A percentile compares a stretch with the other conserved stretches of the same genome.
Conservation (phyloP, 1,140 invertebrate genomes). For the Lethrus apterus region DNA sequence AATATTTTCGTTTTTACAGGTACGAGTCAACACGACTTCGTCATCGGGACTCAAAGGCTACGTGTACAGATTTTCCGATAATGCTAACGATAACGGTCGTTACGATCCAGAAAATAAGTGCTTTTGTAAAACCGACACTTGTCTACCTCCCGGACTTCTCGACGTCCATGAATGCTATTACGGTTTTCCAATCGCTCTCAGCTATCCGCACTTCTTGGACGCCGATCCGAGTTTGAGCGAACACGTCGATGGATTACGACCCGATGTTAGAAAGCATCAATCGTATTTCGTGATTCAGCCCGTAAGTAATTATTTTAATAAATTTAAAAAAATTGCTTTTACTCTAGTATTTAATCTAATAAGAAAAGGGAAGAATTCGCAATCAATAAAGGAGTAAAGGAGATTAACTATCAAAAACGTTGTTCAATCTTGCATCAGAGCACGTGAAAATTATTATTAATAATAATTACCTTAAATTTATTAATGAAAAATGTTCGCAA, state of each 20-base stretch:
- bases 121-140: conserved; percentile 62
- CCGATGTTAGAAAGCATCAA: conserved; percentile 59
- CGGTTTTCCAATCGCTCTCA: conserved; percentile 76
- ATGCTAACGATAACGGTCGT: conserved; percentile 68
- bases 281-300: conserved; percentile 66
- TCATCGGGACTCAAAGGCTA: conserved; percentile 52
- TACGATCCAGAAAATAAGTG: conserved; percentile 65
- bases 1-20: conserved; percentile 43
- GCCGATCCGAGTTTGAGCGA: conserved; percentile 58
- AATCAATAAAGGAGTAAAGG: neutral
- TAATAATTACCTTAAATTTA: too few relatives aligned
- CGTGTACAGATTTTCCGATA: conserved; percentile 62
- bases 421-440: too few relatives aligned
- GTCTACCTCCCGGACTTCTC: conserved; percentile 61
- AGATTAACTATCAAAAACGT: too few relatives aligned
- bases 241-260: conserved; percentile 62
- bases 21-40: conserved; percentile 50
- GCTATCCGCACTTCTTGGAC: conserved; percentile 83
- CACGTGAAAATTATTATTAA: too few relatives aligned
- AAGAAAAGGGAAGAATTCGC: too few relatives aligned
- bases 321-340: too few relatives aligned
- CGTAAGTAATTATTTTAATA: conserved; percentile 45
- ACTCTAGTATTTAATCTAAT: too few relatives aligned
- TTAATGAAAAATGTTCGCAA: too few relatives aligned
- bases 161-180: conserved; percentile 78